Evolutionary conservation across 2,113 vertebrate species (phyloP), one percentile per base, ranked within the genome.

Genomic region (Butastur rufipennis): DNA sequence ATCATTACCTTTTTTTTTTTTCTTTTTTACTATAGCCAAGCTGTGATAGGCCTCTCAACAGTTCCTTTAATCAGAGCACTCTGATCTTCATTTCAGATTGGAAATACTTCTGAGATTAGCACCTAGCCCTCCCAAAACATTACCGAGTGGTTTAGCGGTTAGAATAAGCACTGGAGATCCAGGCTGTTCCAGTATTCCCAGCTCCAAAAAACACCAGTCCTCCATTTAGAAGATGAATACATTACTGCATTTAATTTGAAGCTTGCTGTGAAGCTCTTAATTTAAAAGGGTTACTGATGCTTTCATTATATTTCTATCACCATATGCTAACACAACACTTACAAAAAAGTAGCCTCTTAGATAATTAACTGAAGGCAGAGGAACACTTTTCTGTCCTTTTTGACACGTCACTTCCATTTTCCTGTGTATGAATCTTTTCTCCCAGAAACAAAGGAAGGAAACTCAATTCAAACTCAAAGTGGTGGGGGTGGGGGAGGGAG

Each of bases 381-480:
- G 36, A 88, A 84, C 17, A 42, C 11, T 65, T 81, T 95, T 52
- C 45, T 83, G 62, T 78, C 42, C 32, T 92, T 82, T 94, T 71
- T 43, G 45, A 59, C 56, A 91, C 18, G 32, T 53, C 73, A 56
- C 48, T 70, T 19, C 38, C 19, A 25, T 73, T 65, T 85, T 87
- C 86, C 70, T 85, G 40, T 45, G 31, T 70, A 88, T 58, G 10
- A 82, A 61, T 72, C 27, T 77, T 72, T 91, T 77, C 53, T 80
- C 58, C n/a, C 58, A 75, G 40, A 93, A 94, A 95, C 73, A 96
- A 91, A 93, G 42, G 55, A 86, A 94, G 68, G 68, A 86, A 96
- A 84, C 32, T 90, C 43, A 82, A 27, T 36, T 77, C 13, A 36
- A 67, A 38, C 15, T 59, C 67, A 58, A 63, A 72, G 63, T 22